These are phyloP conservation scores for human DNA, from an alignment of 2,113 vertebrate species.

Conservation along the genomic window GRCh38 chr11:15533501-15534000, in stretches of 20 bases:
- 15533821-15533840: not conserved
- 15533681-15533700: not conserved
- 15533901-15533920: constrained; percentile 14
- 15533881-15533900: not conserved
- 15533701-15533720: not conserved
- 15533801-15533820: not conserved
- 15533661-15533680: not conserved
- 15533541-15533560: not conserved
- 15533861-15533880: not conserved
- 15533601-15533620: not conserved
- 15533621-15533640: not conserved
- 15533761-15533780: not conserved
- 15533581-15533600: not conserved
- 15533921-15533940: not conserved
- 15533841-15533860: not conserved
- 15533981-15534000: not conserved
- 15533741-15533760: not conserved
- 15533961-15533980: constrained; percentile 41
- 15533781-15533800: not conserved
- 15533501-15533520: not conserved
- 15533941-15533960: constrained; percentile 15
- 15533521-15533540: not conserved
- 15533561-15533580: not conserved
- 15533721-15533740: not conserved
- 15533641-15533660: not conserved